A percentile compares a stretch with the other conserved stretches of the same genome.
Conservation (phyloP, 2,888 invertebrate species). For the Drosophila sordidula region DNA sequence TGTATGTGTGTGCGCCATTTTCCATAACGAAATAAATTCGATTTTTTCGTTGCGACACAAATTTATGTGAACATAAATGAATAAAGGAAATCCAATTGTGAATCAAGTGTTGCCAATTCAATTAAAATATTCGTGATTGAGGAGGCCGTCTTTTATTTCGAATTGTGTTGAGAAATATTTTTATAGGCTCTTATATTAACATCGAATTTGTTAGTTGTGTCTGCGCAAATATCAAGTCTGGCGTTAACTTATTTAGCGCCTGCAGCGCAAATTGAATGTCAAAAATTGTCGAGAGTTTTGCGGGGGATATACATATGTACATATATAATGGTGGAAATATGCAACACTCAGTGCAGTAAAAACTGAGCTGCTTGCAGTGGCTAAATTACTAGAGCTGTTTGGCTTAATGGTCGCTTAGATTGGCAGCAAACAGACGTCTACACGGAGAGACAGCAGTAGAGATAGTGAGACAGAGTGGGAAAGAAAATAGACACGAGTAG, state of each 20-base stretch:
- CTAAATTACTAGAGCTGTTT: slow-evolving; percentile 65
- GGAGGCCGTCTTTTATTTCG: no score
- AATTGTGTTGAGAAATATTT: no score
- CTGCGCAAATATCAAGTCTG: background rate
- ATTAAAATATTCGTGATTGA: no score
- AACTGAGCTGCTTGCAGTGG: slow-evolving; percentile 39
- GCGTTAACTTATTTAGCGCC: slow-evolving; percentile 41
- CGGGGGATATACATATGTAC: no score
- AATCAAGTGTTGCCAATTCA: no score
- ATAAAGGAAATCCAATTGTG: no score
- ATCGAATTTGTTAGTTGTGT: no score
- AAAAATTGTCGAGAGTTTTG: slow-evolving; percentile 52
- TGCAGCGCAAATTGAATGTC: slow-evolving; percentile 66
- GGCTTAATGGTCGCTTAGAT: slow-evolving; percentile 70
- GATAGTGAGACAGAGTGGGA: background rate
- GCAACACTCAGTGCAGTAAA: slow-evolving; percentile 19
- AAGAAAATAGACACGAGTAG: background rate
- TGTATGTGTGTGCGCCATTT: background rate
- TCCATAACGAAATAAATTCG: no score
- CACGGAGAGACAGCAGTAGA: slow-evolving; percentile 8
- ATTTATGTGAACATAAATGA: no score
- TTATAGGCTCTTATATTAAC: no score
- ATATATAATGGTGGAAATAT: slow-evolving; percentile 37
- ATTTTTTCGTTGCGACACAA: no score
- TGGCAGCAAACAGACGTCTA: slow-evolving; percentile 73